Evolutionary conservation across 1,140 invertebrate genomes (phyloP).

Genomic region (Drosophila serrata): DNA sequence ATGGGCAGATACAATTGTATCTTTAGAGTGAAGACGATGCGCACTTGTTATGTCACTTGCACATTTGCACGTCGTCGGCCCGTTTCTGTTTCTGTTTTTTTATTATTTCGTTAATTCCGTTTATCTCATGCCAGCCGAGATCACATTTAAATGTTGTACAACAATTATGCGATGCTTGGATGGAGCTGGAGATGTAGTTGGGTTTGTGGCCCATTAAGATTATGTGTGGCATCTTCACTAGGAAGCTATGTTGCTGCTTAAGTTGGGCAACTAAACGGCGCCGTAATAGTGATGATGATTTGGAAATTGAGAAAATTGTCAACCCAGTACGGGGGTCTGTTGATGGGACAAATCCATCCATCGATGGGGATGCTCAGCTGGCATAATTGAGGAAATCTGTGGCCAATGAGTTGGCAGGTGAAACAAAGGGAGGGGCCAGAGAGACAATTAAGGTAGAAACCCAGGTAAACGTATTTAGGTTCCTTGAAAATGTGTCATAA

Average conservation of each 20-base stretch:
- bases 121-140: slow-evolving; percentile 52
- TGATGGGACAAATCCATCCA: background rate
- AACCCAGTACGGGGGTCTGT: slow-evolving; percentile 5
- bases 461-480: background rate
- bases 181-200: slow-evolving; percentile 18
- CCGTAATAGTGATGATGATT: slow-evolving; percentile 41
- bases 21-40: slow-evolving; percentile 49
- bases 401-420: slow-evolving; percentile 3
- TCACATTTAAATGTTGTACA: slow-evolving; percentile 75
- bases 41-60: slow-evolving; percentile 73
- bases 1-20: slow-evolving; percentile 78
- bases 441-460: too few relatives aligned
- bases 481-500: background rate
- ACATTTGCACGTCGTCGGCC: slow-evolving; percentile 65
- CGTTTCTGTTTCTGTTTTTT: slow-evolving; percentile 6
- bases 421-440: background rate
- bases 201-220: slow-evolving; percentile 43
- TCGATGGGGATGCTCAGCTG: slow-evolving; percentile 20
- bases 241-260: background rate
- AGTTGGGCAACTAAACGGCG: slow-evolving; percentile 33
- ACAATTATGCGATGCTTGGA: slow-evolving; percentile 55
- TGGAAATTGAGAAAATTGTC: slow-evolving; percentile 48
- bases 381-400: slow-evolving; percentile 40
- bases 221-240: slow-evolving; percentile 44
- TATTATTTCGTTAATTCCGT: slow-evolving; percentile 39